Evolutionary conservation across 2,113 vertebrate species (phyloP).

Genomic region (Turnix velox): DNA sequence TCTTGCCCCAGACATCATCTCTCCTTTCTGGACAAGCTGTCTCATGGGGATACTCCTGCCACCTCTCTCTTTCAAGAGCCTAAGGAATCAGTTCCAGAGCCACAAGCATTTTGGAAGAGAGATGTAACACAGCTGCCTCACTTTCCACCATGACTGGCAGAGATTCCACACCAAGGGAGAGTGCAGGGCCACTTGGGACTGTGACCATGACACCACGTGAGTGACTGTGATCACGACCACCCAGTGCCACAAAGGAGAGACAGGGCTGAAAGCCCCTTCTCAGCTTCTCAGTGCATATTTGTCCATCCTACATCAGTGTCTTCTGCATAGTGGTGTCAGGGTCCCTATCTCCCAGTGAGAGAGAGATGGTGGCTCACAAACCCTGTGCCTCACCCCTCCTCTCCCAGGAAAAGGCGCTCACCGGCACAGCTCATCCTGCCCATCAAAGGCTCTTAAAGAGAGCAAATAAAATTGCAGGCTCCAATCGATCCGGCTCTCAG

Average conservation of each 20-base stretch:
- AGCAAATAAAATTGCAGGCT: slow-evolving; percentile 59
- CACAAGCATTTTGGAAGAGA: fast-evolving
- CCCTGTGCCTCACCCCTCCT: neutral
- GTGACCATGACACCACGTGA: fast-evolving
- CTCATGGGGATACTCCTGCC: neutral
- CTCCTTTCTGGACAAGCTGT: neutral
- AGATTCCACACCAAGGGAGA: fast-evolving
- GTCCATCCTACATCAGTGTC: fast-evolving
- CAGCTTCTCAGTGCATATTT: neutral
- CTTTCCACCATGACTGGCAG: neutral
- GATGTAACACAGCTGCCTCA: neutral
- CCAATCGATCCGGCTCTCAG: slow-evolving; percentile 30
- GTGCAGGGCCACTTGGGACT: fast-evolving
- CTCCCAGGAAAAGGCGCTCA: neutral
- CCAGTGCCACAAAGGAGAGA: neutral
- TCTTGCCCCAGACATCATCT: neutral
- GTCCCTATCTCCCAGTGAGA: neutral
- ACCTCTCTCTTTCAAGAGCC: neutral
- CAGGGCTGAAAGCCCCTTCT: neutral
- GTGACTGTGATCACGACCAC: fast-evolving
- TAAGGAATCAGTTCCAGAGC: neutral
- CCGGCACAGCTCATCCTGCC: neutral
- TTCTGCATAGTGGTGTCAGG: neutral
- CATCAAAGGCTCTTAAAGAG: slow-evolving; percentile 58
- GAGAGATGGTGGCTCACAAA: neutral